These are phyloP conservation scores for Epizoanthus stellaris DNA, from an alignment of 92 coral and sea anemone genomes.

Conservation along the genomic window DNA sequence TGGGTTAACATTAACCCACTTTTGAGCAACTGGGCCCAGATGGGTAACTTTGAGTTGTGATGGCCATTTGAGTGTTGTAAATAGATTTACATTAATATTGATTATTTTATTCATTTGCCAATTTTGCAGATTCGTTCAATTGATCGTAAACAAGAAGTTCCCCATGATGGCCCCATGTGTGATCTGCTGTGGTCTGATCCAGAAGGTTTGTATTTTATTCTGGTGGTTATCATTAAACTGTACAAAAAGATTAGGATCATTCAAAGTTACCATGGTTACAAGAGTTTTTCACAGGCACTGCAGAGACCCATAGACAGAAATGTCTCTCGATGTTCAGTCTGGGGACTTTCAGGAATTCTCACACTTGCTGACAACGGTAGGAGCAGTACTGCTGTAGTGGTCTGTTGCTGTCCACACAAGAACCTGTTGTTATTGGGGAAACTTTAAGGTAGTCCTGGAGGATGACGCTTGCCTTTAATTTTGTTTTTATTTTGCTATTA, in stretches of 20 bases:
- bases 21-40: too few species aligned
- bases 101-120: neutral
- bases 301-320: too few species aligned
- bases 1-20: too few species aligned
- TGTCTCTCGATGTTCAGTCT: too few species aligned
- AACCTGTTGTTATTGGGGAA: too few species aligned
- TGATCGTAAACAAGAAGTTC: constrained; percentile 99
- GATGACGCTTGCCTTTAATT: too few species aligned
- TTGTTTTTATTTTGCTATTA: too few species aligned
- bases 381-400: too few species aligned
- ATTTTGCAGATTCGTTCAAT: constrained; percentile 86
- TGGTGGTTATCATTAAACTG: neutral
- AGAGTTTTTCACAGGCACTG: neutral
- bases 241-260: neutral
- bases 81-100: neutral
- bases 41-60: neutral
- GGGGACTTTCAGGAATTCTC: too few species aligned
- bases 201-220: constrained; percentile 70
- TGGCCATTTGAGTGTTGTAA: neutral
- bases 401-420: too few species aligned
- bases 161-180: constrained; percentile 99
- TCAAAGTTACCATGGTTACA: neutral
- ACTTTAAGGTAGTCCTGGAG: too few species aligned
- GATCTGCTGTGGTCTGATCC: constrained; percentile 99
- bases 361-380: neutral